These are phyloP conservation scores for Amphiprion percula DNA, from an alignment of 2,113 vertebrate genomes.

Conservation along the genomic window DNA sequence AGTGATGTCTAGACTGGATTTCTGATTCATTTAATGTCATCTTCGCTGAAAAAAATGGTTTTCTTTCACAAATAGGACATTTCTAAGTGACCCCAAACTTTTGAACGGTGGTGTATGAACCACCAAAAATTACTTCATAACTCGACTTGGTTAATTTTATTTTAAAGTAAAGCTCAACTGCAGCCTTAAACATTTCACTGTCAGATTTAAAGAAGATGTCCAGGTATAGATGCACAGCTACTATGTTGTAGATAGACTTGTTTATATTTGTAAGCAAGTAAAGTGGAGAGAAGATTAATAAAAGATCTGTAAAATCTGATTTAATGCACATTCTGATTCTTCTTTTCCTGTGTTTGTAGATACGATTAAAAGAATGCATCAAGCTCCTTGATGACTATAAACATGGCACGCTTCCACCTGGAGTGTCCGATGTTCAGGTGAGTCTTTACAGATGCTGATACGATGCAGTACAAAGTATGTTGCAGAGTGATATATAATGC, in stretches of 20 bases:
- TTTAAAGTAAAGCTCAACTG: not conserved
- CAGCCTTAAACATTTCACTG: not conserved
- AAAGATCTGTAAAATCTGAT: too few species aligned
- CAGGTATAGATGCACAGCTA: not conserved
- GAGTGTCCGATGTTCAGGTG: constrained; percentile 92
- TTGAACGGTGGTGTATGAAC: not conserved
- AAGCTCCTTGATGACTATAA: constrained; percentile 95
- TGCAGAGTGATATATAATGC: too few species aligned
- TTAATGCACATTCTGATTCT: not conserved
- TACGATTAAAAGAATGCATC: constrained; percentile 88
- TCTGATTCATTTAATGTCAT: too few species aligned
- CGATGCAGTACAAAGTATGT: not conserved
- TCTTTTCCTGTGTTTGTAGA: constrained; percentile 74
- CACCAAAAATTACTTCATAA: not conserved
- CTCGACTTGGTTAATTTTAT: not conserved
- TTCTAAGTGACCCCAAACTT: not conserved
- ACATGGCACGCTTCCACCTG: constrained; percentile 87
- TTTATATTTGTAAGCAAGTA: not conserved
- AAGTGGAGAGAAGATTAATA: too few species aligned
- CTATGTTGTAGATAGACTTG: not conserved
- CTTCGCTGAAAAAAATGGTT: too few species aligned
- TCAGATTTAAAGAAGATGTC: not conserved
- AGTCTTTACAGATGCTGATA: not conserved
- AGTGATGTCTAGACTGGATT: too few species aligned
- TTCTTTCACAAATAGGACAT: too few species aligned